Base-by-base conservation (phyloP, 2,113 vertebrate species). In the Gallinago media region DNA sequence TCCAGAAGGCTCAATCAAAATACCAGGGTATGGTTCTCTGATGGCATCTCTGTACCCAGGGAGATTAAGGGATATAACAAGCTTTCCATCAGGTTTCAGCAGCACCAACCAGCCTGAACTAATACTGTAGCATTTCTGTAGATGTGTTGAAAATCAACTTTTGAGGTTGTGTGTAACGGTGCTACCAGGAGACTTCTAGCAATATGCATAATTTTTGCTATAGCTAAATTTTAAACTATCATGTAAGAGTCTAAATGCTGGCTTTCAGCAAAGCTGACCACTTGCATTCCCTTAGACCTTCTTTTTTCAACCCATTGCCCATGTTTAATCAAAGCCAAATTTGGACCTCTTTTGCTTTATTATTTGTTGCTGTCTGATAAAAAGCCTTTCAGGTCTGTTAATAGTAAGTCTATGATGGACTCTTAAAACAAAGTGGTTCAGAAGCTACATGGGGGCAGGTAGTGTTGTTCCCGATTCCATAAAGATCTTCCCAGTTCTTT, bases 71-170 rank as follows among this genome's bases (percentile, higher is more conserved):
- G 47, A 46, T 84, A 49, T 66, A 89, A 75, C 61, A 84, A 58
- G 63, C 22, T 92, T 95, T 77, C 47, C 31, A 84, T 44, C 23
- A 84, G 75, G 52, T 84, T 90, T 85, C 80, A 87, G 73, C 40
- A 67, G 79, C 80, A 81, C 42, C 83, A 84, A 15, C 54, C 80
- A 94, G 62, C 55, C 72, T 94, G 83, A 97, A 85, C 83, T 94
- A 96, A 91, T 88, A 79, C 65, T 79, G 70, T 72, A 90, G 32
- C 34, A 83, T 92, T 94, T 92, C 62, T 74, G 54, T 66, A 34
- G 29, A 18, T 54, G 38, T 73, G 75, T 50, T 84, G 52, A 61
- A 92, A 90, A 92, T 77, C 47, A 81, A 0, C 70, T 88, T 90
- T 59, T 14, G 59, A 80, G 38, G 56, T 27, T 25, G 12, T 20